phyloP scores from a whole-genome alignment of 2,888 invertebrate species.

The Standfussiana lucernea region DNA sequence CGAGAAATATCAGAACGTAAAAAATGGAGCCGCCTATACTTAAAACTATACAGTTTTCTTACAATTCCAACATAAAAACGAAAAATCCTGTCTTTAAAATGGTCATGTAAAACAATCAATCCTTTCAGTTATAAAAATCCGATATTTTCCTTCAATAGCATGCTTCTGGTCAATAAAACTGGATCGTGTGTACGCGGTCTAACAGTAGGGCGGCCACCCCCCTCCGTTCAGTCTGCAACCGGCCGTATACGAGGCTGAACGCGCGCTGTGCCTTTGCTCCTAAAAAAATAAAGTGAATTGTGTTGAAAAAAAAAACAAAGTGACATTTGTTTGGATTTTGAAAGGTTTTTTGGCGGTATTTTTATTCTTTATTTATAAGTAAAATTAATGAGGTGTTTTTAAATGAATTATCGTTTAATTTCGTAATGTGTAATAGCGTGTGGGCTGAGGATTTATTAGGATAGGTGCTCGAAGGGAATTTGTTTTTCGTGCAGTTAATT shows the following conservation, averaged over 20 bases:
- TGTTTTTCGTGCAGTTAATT: slow-evolving; percentile 61
- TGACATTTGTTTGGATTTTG: slow-evolving; percentile 66
- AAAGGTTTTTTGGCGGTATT: slow-evolving; percentile 32
- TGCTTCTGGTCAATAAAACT: slow-evolving; percentile 68
- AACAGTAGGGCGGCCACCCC: slow-evolving; percentile 77
- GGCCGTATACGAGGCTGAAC: slow-evolving; percentile 70
- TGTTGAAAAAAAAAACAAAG: slow-evolving; percentile 55
- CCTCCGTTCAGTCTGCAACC: slow-evolving; percentile 74
- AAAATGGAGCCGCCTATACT: too few relatives aligned
- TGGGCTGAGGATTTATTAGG: slow-evolving; percentile 63
- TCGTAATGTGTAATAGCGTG: slow-evolving; percentile 57
- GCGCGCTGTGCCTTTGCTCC: slow-evolving; percentile 61
- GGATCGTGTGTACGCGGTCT: slow-evolving; percentile 67
- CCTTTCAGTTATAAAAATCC: slow-evolving; percentile 60
- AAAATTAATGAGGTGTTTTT: slow-evolving; percentile 40
- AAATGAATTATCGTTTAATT: slow-evolving; percentile 26
- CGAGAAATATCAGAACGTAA: too few relatives aligned
- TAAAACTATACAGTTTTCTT: too few relatives aligned
- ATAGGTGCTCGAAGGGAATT: slow-evolving; percentile 57
- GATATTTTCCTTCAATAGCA: slow-evolving; percentile 63
- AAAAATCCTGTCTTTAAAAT: slow-evolving; percentile 26
- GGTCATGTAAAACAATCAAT: slow-evolving; percentile 54
- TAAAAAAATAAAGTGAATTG: slow-evolving; percentile 69
- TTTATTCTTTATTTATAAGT: neutral
- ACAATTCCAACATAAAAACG: neutral